Base-by-base conservation (phyloP, 1,140 invertebrate genomes). In the Venustaconcha ellipsiformis region DNA sequence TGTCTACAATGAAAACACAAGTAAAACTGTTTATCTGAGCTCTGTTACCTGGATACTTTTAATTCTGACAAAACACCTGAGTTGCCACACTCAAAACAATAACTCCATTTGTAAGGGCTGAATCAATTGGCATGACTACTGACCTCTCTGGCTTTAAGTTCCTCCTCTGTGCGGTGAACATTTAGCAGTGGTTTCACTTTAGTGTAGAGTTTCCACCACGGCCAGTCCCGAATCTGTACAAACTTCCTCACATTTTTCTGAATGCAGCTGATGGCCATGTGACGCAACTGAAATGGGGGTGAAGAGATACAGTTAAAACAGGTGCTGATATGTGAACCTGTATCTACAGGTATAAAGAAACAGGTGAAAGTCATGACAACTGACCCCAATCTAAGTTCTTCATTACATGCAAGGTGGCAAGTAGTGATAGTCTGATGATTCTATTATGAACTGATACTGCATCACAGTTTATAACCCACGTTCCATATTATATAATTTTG, bases 171-270 rank as follows among this genome's bases (percentile, higher is more conserved):
- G 71, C 96, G 92, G 88, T 97, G 95, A 11, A 98, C 96, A 87
- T 97, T 96, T 23, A 98, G 91, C 69, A 98, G 91, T 23, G 97
- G 97, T 60, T 95, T 94, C 56, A 98, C 95, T 82, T 96, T 94
- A 26, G 97, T 94, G 85, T 97, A 93, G 66, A 98, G 92, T 70
- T 95, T 92, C 96, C 97, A 98, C 97, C 96, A 98, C 8, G 95
- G 94, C 97, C 97, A 99, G 89, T 96, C 95, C 65, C 95, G 92
- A 1, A 98, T 95, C 57, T 94, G 93, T 87, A 98, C 93, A 86
- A 97, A 95, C 82, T 96, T 97, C 78, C 95, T 93, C 2, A 98
- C 95, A 91, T 98, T 98, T 73, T 95, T 93, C 87, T 98, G 96
- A 72, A 98, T 95, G 89, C 96, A 97, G 72, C 95, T 92, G 20